Evolutionary conservation across 1,140 invertebrate species (phyloP).

Genomic region (Parapsyche elsis): DNA sequence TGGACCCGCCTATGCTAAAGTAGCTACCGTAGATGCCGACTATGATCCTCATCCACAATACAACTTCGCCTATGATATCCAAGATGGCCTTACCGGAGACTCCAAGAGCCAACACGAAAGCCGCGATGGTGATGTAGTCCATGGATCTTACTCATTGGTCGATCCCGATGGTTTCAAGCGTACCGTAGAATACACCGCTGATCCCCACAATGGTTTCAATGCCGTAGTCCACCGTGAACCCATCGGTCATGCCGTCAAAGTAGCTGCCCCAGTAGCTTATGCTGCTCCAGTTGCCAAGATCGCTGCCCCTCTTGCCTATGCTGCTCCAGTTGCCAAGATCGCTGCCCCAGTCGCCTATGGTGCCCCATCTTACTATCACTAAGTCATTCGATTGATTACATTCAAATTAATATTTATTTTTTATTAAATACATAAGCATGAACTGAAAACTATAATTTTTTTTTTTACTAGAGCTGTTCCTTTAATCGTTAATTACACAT

Average conservation of each 20-base stretch:
- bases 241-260: slow-evolving; percentile 47
- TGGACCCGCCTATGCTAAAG: slow-evolving; percentile 57
- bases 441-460: slow-evolving; percentile 2
- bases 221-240: slow-evolving; percentile 61
- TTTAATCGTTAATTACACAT: too few species aligned
- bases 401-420: slow-evolving; percentile 4
- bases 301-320: slow-evolving; percentile 44
- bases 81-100: slow-evolving; percentile 71
- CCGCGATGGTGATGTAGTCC: slow-evolving; percentile 58
- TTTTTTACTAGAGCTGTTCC: neutral
- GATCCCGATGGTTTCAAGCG: slow-evolving; percentile 62
- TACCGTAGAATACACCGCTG: slow-evolving; percentile 63
- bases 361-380: slow-evolving; percentile 36
- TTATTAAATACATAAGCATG: slow-evolving; percentile 14
- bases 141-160: slow-evolving; percentile 58
- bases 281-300: slow-evolving; percentile 41
- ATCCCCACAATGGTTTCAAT: slow-evolving; percentile 64
- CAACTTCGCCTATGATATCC: slow-evolving; percentile 69
- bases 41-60: slow-evolving; percentile 71
- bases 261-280: slow-evolving; percentile 14
- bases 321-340: slow-evolving; percentile 16
- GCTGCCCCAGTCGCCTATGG: neutral
- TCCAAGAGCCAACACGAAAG: slow-evolving; percentile 66
- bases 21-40: slow-evolving; percentile 59
- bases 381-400: neutral